phyloP scores from a whole-genome alignment of 2,797 vertebrate genomes.

The Eremophila alpestris region DNA sequence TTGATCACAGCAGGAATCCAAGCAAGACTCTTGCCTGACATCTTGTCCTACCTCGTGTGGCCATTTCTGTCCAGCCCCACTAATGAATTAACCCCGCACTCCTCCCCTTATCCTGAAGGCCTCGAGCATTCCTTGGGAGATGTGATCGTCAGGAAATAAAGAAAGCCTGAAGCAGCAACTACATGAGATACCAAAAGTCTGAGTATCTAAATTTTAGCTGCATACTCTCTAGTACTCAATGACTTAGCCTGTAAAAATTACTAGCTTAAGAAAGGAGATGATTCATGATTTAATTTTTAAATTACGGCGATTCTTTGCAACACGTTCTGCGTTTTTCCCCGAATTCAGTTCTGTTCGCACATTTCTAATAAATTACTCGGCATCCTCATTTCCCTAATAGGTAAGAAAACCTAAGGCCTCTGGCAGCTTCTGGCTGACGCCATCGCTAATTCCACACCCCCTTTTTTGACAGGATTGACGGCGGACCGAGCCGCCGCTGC shows the following conservation, averaged over 20 bases:
- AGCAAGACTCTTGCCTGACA: neutral
- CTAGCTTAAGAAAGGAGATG: neutral
- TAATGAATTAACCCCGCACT: neutral
- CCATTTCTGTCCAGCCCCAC: neutral
- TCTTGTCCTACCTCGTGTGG: neutral
- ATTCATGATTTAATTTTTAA: neutral
- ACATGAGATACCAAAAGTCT: neutral
- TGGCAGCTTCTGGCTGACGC: slow-evolving; percentile 63
- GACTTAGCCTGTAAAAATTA: neutral
- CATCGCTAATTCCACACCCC: slow-evolving; percentile 66
- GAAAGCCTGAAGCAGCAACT: neutral
- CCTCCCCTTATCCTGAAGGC: neutral
- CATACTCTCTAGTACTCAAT: neutral
- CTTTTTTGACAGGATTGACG: slow-evolving; percentile 60
- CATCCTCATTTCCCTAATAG: slow-evolving; percentile 72
- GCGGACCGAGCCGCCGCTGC: neutral
- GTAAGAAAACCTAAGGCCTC: slow-evolving; percentile 68
- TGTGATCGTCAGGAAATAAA: neutral
- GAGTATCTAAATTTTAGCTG: neutral
- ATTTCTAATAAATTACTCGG: neutral
- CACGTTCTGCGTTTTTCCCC: rapidly evolving
- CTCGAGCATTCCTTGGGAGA: neutral
- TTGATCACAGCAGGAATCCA: neutral
- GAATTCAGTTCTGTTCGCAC: neutral
- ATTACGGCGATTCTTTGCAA: rapidly evolving